Conservation (phyloP, 2,797 vertebrate genomes). For the Spea hammondii region DNA sequence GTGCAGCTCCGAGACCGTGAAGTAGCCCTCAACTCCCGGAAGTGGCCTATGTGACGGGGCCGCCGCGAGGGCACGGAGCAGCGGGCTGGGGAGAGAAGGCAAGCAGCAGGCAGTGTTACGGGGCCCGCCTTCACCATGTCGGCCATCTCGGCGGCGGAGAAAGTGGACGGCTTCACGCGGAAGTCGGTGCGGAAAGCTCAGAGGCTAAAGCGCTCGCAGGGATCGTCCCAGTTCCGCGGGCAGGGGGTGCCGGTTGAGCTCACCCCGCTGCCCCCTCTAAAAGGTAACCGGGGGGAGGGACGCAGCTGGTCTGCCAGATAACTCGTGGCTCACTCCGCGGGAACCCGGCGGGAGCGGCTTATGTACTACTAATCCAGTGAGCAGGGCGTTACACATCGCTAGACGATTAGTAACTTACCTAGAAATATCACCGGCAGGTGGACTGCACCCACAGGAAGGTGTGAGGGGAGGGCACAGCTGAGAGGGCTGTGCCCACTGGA, state of each 20-base stretch:
- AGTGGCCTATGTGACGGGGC: no score
- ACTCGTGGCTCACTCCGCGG: no score
- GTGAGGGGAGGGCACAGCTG: not conserved
- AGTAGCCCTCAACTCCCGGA: not conserved
- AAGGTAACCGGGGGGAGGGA: slow-evolving; percentile 70
- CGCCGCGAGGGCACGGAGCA: not conserved
- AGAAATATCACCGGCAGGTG: no score
- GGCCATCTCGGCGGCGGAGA: slow-evolving; percentile 93
- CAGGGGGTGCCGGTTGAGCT: slow-evolving; percentile 84
- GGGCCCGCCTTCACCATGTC: slow-evolving; percentile 71
- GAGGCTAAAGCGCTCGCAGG: slow-evolving; percentile 87
- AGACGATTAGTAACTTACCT: no score
- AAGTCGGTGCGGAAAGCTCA: slow-evolving; percentile 95
- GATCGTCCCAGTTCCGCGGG: slow-evolving; percentile 92
- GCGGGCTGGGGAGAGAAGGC: not conserved
- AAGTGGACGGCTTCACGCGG: slow-evolving; percentile 97
- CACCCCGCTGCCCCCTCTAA: slow-evolving; percentile 87
- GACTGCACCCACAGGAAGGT: no score
- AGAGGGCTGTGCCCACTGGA: no score
- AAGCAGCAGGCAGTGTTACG: not conserved
- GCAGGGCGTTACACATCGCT: no score
- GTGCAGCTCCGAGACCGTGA: not conserved
- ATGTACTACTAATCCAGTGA: no score
- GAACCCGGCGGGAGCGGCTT: no score
- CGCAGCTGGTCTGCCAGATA: no score